Base-by-base conservation (phyloP, 2,888 invertebrate genomes). In the Troides aeacus region DNA sequence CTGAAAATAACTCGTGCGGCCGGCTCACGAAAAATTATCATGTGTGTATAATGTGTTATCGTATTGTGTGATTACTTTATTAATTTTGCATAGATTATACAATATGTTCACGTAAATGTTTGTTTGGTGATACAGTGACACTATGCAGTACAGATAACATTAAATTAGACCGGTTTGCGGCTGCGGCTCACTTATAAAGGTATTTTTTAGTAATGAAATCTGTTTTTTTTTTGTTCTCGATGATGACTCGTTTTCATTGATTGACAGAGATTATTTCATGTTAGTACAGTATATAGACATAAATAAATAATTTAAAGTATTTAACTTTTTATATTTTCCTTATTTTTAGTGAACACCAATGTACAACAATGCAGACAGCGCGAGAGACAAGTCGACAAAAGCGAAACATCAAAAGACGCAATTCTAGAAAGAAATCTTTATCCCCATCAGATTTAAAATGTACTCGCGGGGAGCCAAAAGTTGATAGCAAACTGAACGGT, bases 361-460 rank as follows among this genome's bases (percentile, higher is more conserved):
- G 89, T 79, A 78, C 82, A 76, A 88, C 83, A 78, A 93, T 93
- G 93, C 93, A 92, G 84, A 82, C 86, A 68, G 76, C 90, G 74
- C 84, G 91, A 80, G 93, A 93, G 74, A 87, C 91, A 64, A 88
- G 87, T 78, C 83, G 93, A 73, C 91, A 88, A 79, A 92, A 91
- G 77, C 81, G 93, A 70, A 87, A 84, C 77, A 92, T 89, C 78
- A 93, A 92, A 78, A 81, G 93, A 72, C 85, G 93, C 60, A 91
- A 92, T 79, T 92, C 92, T 12, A 86, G 93, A 81, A 93, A 93
- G 79, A 93, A 93, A 75, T 93, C 93, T 21, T 81, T 93, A 71
- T 93, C 93, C 8, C 93, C 93, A 57, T 92, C 92, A 21, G 90
- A 91, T 74, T 79, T 92, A 69, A 90, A 91, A 82, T 86, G 89